Conservation (phyloP, 2,797 vertebrate species). For the Lagorchestes hirsutus region DNA sequence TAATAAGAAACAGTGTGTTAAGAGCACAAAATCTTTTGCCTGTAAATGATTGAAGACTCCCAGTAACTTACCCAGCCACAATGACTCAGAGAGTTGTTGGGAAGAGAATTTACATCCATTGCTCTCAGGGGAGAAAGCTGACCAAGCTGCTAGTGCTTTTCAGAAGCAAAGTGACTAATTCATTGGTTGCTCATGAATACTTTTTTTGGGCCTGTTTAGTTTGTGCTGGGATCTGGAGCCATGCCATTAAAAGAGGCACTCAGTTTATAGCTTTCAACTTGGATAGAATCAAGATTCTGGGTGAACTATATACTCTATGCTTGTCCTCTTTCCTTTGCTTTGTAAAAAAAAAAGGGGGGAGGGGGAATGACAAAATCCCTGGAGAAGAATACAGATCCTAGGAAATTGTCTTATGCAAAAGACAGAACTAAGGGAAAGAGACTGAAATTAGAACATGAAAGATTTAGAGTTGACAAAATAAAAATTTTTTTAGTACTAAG, state of each 20-base stretch:
- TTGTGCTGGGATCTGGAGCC: background rate
- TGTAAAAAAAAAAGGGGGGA: background rate
- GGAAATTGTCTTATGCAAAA: background rate
- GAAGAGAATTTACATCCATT: conserved; percentile 3
- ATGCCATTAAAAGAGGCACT: background rate
- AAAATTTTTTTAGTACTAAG: background rate
- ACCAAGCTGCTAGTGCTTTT: background rate
- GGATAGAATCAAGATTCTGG: background rate
- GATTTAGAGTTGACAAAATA: background rate
- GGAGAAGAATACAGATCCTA: background rate
- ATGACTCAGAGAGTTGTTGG: background rate
- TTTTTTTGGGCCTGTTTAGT: conserved; percentile 13
- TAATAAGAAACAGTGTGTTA: background rate
- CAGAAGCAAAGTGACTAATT: conserved; percentile 12
- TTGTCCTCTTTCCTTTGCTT: background rate
- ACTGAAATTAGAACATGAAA: background rate
- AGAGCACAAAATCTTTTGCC: background rate
- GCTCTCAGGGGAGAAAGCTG: background rate
- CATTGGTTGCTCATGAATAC: background rate
- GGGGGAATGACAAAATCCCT: background rate
- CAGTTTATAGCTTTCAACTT: background rate
- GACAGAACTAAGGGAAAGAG: background rate
- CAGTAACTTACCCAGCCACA: background rate
- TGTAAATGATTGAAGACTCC: conserved; percentile 6
- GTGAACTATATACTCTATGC: background rate